Conservation (phyloP, 2,888 invertebrate genomes). For the Blera fallax region DNA sequence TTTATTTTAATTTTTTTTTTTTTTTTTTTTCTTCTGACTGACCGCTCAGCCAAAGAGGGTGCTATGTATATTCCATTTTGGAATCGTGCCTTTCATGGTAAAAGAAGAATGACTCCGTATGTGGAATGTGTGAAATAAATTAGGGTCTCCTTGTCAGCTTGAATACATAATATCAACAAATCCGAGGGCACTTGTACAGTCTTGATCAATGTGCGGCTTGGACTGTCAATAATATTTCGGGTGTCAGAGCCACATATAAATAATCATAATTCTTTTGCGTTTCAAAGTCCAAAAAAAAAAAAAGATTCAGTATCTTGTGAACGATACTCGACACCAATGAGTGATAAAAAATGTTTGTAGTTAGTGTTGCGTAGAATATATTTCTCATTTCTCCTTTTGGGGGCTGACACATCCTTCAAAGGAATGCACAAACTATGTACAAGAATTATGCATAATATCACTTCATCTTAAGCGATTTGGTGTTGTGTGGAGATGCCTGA, state of each 20-base stretch:
- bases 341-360: constrained; percentile 27
- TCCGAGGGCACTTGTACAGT: constrained; percentile 38
- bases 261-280: constrained; percentile 55
- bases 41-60: constrained; percentile 10
- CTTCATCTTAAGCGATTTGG: neutral
- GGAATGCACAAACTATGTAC: constrained; percentile 34
- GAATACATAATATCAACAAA: constrained; percentile 63
- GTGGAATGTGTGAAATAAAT: constrained; percentile 67
- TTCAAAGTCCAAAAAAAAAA: constrained; percentile 1
- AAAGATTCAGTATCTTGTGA: neutral
- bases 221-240: constrained; percentile 49
- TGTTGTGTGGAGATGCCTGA: constrained; percentile 12
- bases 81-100: constrained; percentile 47
- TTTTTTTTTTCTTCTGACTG: constrained; percentile 31
- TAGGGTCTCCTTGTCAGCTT: constrained; percentile 48
- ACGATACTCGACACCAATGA: constrained; percentile 36
- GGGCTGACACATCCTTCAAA: constrained; percentile 64
- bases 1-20: constrained; percentile 32
- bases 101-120: constrained; percentile 8
- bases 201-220: constrained; percentile 58
- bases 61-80: constrained; percentile 22
- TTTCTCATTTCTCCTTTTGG: constrained; percentile 29
- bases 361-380: constrained; percentile 38
- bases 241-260: constrained; percentile 62
- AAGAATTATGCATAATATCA: constrained; percentile 46